Evolutionary conservation across 2,797 vertebrate genomes (phyloP).

Genomic region (Periophthalmus magnuspinnatus): DNA sequence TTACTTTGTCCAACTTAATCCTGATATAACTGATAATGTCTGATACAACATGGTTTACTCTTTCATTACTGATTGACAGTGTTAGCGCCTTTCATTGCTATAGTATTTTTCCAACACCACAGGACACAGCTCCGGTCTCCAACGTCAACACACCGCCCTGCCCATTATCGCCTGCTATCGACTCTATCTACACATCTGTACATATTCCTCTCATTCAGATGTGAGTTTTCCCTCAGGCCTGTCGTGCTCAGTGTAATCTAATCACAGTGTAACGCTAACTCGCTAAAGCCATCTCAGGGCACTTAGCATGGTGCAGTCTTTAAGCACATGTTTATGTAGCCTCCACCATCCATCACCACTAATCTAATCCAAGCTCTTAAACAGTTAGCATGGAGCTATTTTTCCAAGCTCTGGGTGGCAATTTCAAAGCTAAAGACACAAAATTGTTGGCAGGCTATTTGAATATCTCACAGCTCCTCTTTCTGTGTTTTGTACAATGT

Average conservation of each 20-base stretch:
- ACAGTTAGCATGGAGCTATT: neutral
- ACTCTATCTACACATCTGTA: neutral
- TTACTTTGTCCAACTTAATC: too few species aligned
- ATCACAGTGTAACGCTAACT: neutral
- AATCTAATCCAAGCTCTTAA: neutral
- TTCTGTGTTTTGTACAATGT: too few species aligned
- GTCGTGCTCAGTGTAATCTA: neutral
- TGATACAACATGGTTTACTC: too few species aligned
- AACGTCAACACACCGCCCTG: neutral
- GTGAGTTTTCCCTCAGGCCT: neutral
- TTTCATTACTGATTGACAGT: neutral
- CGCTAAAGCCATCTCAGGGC: neutral
- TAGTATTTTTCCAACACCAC: neutral
- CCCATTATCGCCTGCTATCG: neutral
- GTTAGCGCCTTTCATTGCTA: neutral
- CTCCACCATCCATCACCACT: neutral
- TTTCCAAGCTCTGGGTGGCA: conserved; percentile 8
- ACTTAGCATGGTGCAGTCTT: neutral
- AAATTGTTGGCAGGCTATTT: neutral
- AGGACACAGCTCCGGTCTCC: neutral
- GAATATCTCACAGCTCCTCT: too few species aligned
- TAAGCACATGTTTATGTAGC: neutral
- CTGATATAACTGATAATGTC: too few species aligned
- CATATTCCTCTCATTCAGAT: neutral
- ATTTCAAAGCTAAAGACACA: conserved; percentile 6